A percentile compares a stretch with the other conserved stretches of the same genome.
Evolutionary conservation across 2,888 invertebrate species (phyloP).

Genomic region (Cataglyphis altisquamis): DNA sequence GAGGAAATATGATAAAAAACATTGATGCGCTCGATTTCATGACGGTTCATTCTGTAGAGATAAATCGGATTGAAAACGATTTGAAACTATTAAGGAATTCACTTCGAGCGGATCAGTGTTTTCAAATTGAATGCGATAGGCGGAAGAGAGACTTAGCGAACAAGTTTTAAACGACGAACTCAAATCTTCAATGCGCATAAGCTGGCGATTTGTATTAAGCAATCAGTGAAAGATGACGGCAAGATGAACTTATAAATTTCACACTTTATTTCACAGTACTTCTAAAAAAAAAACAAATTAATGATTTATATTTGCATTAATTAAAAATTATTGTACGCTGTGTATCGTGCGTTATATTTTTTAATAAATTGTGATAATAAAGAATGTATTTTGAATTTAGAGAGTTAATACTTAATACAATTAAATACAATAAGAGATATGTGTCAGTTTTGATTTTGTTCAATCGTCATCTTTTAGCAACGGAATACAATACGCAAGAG

Average conservation of each 20-base stretch:
- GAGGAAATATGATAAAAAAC: constrained; percentile 30
- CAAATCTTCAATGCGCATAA: constrained; percentile 48
- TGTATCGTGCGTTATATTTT: not conserved
- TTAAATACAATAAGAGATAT: not conserved
- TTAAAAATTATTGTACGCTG: not conserved
- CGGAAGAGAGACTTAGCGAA: constrained; percentile 51
- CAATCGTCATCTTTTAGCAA: not conserved
- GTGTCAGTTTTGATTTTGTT: not conserved
- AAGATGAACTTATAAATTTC: constrained; percentile 19
- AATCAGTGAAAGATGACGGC: constrained; percentile 20
- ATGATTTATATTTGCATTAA: not conserved
- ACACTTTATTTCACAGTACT: constrained; percentile 8
- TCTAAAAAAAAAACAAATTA: not conserved
- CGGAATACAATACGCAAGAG: constrained; percentile 52
- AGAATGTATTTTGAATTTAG: not conserved
- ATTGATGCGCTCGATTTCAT: constrained; percentile 18
- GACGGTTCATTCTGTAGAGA: constrained; percentile 33
- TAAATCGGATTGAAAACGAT: constrained; percentile 51
- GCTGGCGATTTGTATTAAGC: constrained; percentile 45
- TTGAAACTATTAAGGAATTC: constrained; percentile 48
- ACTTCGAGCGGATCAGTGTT: constrained; percentile 50
- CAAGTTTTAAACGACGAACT: constrained; percentile 48
- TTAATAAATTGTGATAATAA: constrained; percentile 4
- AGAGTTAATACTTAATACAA: not conserved
- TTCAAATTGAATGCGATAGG: constrained; percentile 52